Evolutionary conservation across 30 jellyfish, hydroid and myxozoan genomes (phyloP), one percentile per base, ranked within the genome.

Genomic region (Rhopilema esculentum): DNA sequence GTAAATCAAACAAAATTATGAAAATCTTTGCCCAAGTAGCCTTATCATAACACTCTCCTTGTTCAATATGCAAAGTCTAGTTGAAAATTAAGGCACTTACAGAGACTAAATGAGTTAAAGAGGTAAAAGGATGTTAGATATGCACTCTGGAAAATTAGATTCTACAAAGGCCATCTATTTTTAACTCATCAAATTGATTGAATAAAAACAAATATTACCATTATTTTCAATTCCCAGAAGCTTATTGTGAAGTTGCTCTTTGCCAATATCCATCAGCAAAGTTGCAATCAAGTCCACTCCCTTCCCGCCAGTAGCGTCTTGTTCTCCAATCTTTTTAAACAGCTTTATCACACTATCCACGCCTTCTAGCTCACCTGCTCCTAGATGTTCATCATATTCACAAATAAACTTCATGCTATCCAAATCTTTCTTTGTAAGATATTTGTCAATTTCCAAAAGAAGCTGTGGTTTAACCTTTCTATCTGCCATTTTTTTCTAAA

Each of bases 251-350:
- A 84, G 69, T 40, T 70, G 75, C 0, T 50, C 53, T 33, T 85
- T 72, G n/a, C 81, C 92, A 25, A 84, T 64, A 0, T 0, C 68
- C 0, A 51, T 16, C 16, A 84, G 76, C 74, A 84, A 20, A 6
- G 70, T 72, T 21, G 87, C 50, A 27, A 84, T 27, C 28, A 49
- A 84, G 0, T 25, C 21, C 16, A 12, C 31, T 16, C 86, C 86
- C 33, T 65, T 27, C 22, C 57, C 87, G 18, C 62, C 81, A 23
- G 79, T 72, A 26, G 51, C 92, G 71, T 53, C 87, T 24, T 61
- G 77, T 24, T 84, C 80, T 20, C 40, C 72, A 51, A 84, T 71
- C 25, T 49, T 53, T 19, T 53, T 30, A 62, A 84, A 84, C 28
- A 84, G 49, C 21, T 72, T 70, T 12, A 70, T 4, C 16, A 49